Conservation (phyloP, 1,140 invertebrate species). For the Oppia nitens region DNA sequence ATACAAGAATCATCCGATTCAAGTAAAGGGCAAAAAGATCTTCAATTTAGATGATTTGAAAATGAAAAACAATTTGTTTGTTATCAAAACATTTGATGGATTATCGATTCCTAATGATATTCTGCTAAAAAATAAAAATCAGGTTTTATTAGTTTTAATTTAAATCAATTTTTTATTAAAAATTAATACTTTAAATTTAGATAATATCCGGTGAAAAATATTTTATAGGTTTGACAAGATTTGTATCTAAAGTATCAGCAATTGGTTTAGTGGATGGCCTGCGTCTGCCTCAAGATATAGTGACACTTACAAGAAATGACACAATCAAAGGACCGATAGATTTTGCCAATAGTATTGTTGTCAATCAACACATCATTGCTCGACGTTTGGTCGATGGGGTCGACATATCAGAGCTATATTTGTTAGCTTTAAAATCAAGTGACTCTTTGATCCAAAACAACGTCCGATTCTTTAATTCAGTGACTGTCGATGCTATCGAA, state of each 20-base stretch:
- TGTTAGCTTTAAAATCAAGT: constrained; percentile 2
- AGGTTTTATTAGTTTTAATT: neutral
- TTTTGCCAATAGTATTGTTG: constrained; percentile 9
- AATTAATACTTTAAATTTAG: neutral
- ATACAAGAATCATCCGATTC: neutral
- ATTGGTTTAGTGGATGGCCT: constrained; percentile 5
- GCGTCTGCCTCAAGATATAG: constrained; percentile 9
- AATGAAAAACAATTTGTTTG: neutral
- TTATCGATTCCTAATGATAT: constrained; percentile 13
- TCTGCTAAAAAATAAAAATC: neutral
- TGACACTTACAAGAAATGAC: constrained; percentile 11
- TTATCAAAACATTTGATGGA: constrained; percentile 4
- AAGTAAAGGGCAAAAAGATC: constrained; percentile 6
- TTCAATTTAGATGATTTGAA: constrained; percentile 10
- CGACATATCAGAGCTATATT: constrained; percentile 6
- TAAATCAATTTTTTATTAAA: too few species aligned
- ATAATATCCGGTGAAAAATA: neutral
- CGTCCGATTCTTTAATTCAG: neutral
- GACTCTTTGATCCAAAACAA: neutral
- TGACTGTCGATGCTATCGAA: neutral
- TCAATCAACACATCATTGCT: constrained; percentile 4
- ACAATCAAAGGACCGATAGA: neutral
- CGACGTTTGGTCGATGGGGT: constrained; percentile 11
- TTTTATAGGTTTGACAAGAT: neutral
- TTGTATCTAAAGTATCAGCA: neutral